Evolutionary conservation across 2,888 invertebrate species (phyloP), one percentile per base, ranked within the genome.

Genomic region (Tachina lurida): DNA sequence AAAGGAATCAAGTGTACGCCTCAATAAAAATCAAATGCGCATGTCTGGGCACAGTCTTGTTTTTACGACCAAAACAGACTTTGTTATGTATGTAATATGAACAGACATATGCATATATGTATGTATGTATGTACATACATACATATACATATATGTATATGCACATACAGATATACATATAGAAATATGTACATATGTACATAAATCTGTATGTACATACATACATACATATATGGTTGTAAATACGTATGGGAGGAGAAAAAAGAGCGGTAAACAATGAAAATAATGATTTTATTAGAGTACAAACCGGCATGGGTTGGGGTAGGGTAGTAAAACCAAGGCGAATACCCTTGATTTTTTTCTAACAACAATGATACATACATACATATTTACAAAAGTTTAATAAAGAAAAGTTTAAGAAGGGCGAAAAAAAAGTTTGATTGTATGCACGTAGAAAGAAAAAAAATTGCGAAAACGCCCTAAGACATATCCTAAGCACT

Each of bases 241-340:
- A 58, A 9, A 10, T 22, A 58, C 7, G 22, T 8, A 65, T 10
- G 2, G n/a, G 22, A 56, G 60, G 15, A 70, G 43, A 65, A 62
- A n/a, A 65, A 62, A n/a, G 43, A 17, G 13, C 60, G 9, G 22
- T 52, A 60, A 22, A 70, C 10, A 15, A 19, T 7, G 13, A 31
- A 31, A 74, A 62, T 31, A 43, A n/a, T 43, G 9, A 82, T 19
- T 58, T 75, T 70, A 62, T 49, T 41, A n/a, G 2, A 68, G 22
- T 17, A 47, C 45, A 45, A 80, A 15, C 19, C 52, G 74, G 67
- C 22, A 52, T 22, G 54, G 71, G 49, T 85, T 85, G 70, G 70
- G 78, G 74, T 82, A 82, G 82, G 74, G 58, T 77, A 85, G 81
- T 52, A 45, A 49, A 75, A 17, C 39, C n/a, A 68, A 63, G 10